Conservation (phyloP, 1,140 invertebrate species). For the Goniozus legneri region DNA sequence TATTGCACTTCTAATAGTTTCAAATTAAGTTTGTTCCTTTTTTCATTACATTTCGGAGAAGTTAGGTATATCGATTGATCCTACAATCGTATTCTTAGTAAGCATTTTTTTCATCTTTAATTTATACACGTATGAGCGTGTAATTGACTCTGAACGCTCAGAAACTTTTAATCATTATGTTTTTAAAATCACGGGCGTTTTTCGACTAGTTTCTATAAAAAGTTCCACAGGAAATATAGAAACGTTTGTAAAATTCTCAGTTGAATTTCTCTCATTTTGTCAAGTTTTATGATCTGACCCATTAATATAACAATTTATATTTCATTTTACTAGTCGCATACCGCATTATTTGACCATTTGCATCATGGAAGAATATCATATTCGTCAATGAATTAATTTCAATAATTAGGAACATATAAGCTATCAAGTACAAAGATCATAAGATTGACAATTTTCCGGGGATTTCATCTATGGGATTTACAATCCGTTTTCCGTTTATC, state of each 20-base stretch:
- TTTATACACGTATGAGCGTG: constrained; percentile 17
- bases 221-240: not conserved
- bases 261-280: no score
- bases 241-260: not conserved
- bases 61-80: no score
- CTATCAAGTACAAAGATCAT: not conserved
- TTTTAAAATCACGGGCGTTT: not conserved
- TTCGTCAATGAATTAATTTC: not conserved
- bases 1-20: not conserved
- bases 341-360: not conserved
- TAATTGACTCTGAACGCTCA: constrained; percentile 6
- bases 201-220: not conserved
- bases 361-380: not conserved
- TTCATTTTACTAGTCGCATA: not conserved
- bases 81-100: not conserved
- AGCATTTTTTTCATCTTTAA: not conserved
- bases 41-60: no score
- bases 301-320: constrained; percentile 7
- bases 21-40: not conserved
- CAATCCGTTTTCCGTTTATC: not conserved
- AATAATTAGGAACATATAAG: not conserved
- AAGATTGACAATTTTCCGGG: not conserved
- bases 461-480: not conserved
- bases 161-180: not conserved
- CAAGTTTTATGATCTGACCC: constrained; percentile 11